phyloP scores from a whole-genome alignment of 2,888 invertebrate genomes.

The Adela reaumurella region DNA sequence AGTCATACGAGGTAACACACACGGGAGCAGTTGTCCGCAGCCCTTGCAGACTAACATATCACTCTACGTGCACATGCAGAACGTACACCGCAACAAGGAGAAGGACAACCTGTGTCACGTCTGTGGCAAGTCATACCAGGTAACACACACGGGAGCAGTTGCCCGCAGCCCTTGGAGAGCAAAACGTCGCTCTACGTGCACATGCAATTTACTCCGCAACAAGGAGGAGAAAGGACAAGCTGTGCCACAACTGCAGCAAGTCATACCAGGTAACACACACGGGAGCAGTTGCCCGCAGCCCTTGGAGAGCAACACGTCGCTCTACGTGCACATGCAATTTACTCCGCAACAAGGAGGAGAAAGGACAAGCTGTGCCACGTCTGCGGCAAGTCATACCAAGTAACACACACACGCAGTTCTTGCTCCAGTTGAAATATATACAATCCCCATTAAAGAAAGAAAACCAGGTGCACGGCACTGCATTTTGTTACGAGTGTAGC shows the following conservation, averaged over 20 bases:
- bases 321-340: slow-evolving; percentile 44
- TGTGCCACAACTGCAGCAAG: slow-evolving; percentile 47
- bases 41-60: slow-evolving; percentile 48
- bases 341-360: slow-evolving; percentile 28
- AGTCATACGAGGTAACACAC: slow-evolving; percentile 44
- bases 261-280: slow-evolving; percentile 45
- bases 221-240: slow-evolving; percentile 34
- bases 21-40: too few relatives aligned
- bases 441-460: too few relatives aligned
- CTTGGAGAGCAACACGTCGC: slow-evolving; percentile 43
- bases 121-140: slow-evolving; percentile 46
- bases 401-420: too few relatives aligned
- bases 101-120: slow-evolving; percentile 43
- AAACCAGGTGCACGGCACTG: too few relatives aligned
- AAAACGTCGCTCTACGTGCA: slow-evolving; percentile 46
- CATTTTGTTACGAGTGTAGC: too few relatives aligned
- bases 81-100: slow-evolving; percentile 32
- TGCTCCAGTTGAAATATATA: too few relatives aligned
- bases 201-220: slow-evolving; percentile 33
- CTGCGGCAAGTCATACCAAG: slow-evolving; percentile 46
- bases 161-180: slow-evolving; percentile 45
- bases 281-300: too few relatives aligned
- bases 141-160: too few relatives aligned
- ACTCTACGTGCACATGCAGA: slow-evolving; percentile 38
- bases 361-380: slow-evolving; percentile 43